These are phyloP conservation scores for Trissolcus brochymenae DNA, from an alignment of 2,888 invertebrate genomes.

Conservation along the genomic window DNA sequence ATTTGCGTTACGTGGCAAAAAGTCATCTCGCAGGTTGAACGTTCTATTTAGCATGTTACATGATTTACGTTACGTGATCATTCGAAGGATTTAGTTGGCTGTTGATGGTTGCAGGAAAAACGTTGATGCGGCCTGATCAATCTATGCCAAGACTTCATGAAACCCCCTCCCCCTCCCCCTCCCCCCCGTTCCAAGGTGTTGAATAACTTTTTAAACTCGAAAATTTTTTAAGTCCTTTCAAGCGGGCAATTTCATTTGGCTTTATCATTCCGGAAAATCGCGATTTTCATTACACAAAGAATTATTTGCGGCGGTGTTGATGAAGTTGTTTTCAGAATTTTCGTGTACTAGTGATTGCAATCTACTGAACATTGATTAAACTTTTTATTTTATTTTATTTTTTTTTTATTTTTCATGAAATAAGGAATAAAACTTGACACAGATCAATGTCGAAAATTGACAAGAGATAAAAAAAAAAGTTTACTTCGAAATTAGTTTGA, in stretches of 20 bases:
- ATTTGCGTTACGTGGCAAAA: conserved; percentile 27
- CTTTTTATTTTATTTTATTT: no score
- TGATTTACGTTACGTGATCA: conserved; percentile 44
- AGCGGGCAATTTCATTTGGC: conserved; percentile 14
- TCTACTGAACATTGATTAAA: no score
- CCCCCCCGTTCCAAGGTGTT: conserved; percentile 61
- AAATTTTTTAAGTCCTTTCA: conserved; percentile 13
- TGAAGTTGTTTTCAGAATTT: conserved; percentile 8
- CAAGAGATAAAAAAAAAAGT: no score
- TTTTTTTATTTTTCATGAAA: no score
- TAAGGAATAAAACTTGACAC: no score
- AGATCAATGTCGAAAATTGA: no score
- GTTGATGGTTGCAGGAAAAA: conserved; percentile 56
- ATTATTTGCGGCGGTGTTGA: background rate
- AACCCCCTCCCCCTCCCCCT: no score
- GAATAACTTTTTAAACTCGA: conserved; percentile 54
- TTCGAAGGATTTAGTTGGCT: conserved; percentile 13
- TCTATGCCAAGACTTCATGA: conserved; percentile 6
- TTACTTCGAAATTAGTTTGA: background rate
- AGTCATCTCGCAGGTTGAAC: conserved; percentile 3
- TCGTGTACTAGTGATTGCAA: no score
- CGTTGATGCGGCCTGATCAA: conserved; percentile 57
- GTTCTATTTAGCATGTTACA: conserved; percentile 41
- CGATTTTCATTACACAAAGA: no score
- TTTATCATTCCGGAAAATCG: conserved; percentile 6